These are phyloP conservation scores for Alethe castanea DNA, from an alignment of 2,113 vertebrate species.

Conservation along the genomic window DNA sequence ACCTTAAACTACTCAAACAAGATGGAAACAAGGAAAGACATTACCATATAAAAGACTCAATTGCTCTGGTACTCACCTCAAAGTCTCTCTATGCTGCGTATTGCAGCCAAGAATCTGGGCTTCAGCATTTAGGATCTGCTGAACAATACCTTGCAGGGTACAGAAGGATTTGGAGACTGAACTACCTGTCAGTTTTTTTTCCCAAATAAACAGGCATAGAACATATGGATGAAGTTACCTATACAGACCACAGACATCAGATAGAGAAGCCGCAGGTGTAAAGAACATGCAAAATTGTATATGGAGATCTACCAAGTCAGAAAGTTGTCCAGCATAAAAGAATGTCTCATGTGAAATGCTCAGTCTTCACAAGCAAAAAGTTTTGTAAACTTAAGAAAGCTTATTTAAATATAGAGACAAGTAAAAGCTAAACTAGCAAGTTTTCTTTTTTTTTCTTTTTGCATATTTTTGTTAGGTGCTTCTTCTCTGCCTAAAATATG, in stretches of 20 bases:
- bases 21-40: not conserved
- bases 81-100: not conserved
- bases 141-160: not conserved
- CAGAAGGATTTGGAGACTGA: not conserved
- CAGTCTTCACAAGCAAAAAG: conserved; percentile 33
- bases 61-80: not conserved
- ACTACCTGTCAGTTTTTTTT: not conserved
- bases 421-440: conserved; percentile 31
- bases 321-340: conserved; percentile 36
- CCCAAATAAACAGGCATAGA: not conserved
- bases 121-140: not conserved
- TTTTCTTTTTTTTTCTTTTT: conserved; percentile 44
- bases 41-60: not conserved
- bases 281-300: not conserved
- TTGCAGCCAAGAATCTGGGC: not conserved
- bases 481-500: conserved; percentile 61
- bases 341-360: conserved; percentile 38
- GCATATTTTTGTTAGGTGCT: conserved; percentile 69
- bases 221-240: not conserved
- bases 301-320: conserved; percentile 15
- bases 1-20: not conserved
- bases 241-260: not conserved
- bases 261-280: not conserved
- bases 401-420: conserved; percentile 57
- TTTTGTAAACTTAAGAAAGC: conserved; percentile 54